phyloP scores from a whole-genome alignment of 2,888 invertebrate species.

The Altica lythri region DNA sequence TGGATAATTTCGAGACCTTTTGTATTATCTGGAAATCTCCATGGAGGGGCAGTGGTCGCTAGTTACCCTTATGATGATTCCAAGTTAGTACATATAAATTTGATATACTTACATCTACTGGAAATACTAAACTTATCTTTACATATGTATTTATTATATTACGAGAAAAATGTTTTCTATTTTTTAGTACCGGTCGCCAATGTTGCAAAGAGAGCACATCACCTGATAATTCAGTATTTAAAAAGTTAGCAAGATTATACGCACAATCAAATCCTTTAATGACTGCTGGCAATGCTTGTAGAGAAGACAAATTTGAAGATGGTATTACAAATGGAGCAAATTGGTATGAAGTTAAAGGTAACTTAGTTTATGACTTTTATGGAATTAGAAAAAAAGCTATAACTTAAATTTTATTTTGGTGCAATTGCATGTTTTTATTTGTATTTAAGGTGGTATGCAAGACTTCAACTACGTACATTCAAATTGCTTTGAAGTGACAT shows the following conservation, averaged over 20 bases:
- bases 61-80: slow-evolving; percentile 96
- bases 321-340: slow-evolving; percentile 91
- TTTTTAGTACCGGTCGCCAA: slow-evolving; percentile 58
- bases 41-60: slow-evolving; percentile 96
- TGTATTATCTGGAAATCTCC: slow-evolving; percentile 91
- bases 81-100: slow-evolving; percentile 58
- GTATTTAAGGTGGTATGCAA: slow-evolving; percentile 86
- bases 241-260: slow-evolving; percentile 76
- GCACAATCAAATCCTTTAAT: slow-evolving; percentile 76
- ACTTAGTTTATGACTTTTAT: slow-evolving; percentile 18
- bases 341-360: slow-evolving; percentile 87
- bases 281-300: slow-evolving; percentile 74
- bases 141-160: neutral
- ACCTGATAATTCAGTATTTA: slow-evolving; percentile 84
- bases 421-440: neutral
- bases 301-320: slow-evolving; percentile 71
- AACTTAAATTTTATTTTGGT: neutral
- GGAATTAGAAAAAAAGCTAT: neutral
- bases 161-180: slow-evolving; percentile 7
- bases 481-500: slow-evolving; percentile 95
- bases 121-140: neutral
- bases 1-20: slow-evolving; percentile 89
- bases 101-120: too few species aligned
- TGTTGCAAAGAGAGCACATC: slow-evolving; percentile 76
- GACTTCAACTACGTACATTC: slow-evolving; percentile 97